Evolutionary conservation across 2,797 vertebrate genomes (phyloP).

Genomic region (Spinibarbus caldwelli): DNA sequence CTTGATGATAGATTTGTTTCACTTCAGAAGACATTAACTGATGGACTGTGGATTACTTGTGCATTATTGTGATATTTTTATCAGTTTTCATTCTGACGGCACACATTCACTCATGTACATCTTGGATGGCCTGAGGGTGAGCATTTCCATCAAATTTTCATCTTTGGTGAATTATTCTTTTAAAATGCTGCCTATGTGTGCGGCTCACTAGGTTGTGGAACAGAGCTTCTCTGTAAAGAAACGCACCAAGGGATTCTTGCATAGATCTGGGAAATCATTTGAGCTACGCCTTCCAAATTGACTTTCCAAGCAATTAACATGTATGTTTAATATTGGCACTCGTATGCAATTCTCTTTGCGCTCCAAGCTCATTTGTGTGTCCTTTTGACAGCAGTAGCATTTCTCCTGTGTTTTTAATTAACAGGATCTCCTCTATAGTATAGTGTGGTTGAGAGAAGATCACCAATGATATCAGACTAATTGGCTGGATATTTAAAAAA

Average conservation of each 20-base stretch:
- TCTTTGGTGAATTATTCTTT: not conserved
- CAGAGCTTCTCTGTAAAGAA: constrained; percentile 7
- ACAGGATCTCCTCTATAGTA: constrained; percentile 30
- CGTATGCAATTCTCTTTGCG: constrained; percentile 42
- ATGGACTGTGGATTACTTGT: not conserved
- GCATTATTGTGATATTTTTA: not conserved
- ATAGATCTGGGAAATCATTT: not conserved
- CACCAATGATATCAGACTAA: constrained; percentile 13
- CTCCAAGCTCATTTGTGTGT: constrained; percentile 27
- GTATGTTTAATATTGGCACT: constrained; percentile 43
- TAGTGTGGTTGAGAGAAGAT: not conserved
- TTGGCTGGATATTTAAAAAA: constrained; percentile 28
- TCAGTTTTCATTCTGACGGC: not conserved
- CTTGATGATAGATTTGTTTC: not conserved
- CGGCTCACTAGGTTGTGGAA: not conserved
- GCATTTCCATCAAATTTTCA: not conserved
- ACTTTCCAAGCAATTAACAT: constrained; percentile 53
- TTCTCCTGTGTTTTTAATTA: constrained; percentile 39
- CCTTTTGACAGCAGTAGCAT: not conserved
- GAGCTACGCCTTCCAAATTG: constrained; percentile 28
- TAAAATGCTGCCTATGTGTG: not conserved
- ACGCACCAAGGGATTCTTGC: constrained; percentile 2
- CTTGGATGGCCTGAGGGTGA: not conserved
- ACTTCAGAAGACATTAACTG: not conserved
- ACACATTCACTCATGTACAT: not conserved